Percentiles rank a stretch among this genome's conserved stretches.
Conservation (phyloP, 2,888 invertebrate species). For the Lepidocyrtinus sp. region DNA sequence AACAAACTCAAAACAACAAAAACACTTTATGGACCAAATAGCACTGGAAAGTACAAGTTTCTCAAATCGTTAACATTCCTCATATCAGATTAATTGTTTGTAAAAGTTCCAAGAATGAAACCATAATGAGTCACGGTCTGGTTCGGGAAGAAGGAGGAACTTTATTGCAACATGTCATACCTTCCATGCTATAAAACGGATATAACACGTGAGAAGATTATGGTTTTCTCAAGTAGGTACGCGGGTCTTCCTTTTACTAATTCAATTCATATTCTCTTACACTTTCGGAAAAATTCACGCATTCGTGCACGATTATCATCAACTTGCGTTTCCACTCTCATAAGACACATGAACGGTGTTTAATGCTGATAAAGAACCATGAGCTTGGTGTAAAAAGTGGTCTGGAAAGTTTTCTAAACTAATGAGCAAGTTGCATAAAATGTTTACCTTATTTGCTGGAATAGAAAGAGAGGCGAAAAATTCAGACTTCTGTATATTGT, state of each 20-base stretch:
- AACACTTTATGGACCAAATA: too few relatives aligned
- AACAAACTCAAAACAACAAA: too few relatives aligned
- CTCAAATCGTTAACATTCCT: too few relatives aligned
- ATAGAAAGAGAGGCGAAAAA: too few relatives aligned
- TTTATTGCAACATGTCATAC: too few relatives aligned
- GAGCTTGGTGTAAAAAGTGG: neutral
- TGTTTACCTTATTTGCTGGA: too few relatives aligned
- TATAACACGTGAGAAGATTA: too few relatives aligned
- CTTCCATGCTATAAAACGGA: constrained; percentile 3
- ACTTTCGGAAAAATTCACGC: neutral
- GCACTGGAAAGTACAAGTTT: too few relatives aligned
- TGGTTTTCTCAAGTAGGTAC: neutral
- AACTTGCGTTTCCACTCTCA: neutral
- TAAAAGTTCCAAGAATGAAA: neutral
- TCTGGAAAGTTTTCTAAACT: neutral
- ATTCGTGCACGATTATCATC: constrained; percentile 7
- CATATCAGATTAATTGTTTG: constrained; percentile 12
- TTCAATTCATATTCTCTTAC: neutral
- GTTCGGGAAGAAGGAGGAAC: neutral
- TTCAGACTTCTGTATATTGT: too few relatives aligned
- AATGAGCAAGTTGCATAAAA: constrained; percentile 16
- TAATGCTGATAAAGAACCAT: neutral
- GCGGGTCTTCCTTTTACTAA: neutral
- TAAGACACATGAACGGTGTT: constrained; percentile 4
- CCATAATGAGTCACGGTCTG: constrained; percentile 13